Percentiles rank a stretch among this genome's conserved stretches.
Evolutionary conservation across 2,797 vertebrate genomes (phyloP).

Genomic region (Lagorchestes hirsutus): DNA sequence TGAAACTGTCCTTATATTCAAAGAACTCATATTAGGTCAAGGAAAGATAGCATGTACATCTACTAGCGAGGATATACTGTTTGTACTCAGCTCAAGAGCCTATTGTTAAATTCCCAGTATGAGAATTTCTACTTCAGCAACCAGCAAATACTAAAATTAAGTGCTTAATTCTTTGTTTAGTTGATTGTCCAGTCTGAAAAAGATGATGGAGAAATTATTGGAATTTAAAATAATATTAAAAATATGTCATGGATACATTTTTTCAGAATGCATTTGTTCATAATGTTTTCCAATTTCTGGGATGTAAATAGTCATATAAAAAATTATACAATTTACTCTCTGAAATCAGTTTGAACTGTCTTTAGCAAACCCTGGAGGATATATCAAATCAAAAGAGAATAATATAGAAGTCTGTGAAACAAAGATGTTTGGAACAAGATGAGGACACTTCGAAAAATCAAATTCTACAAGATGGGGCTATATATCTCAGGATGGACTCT

Average conservation of each 20-base stretch:
- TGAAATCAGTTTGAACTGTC: neutral
- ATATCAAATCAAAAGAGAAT: neutral
- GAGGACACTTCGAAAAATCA: neutral
- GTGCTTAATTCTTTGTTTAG: neutral
- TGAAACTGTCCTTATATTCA: neutral
- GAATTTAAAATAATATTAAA: neutral
- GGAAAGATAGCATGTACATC: neutral
- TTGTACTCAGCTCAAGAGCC: neutral
- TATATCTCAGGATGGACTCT: neutral
- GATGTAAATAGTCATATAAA: neutral
- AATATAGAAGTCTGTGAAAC: neutral
- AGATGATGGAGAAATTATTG: neutral
- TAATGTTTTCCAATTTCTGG: neutral
- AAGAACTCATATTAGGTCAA: neutral
- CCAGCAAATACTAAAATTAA: neutral
- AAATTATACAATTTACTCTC: neutral
- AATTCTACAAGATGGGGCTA: neutral
- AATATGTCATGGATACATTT: neutral
- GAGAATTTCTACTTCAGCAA: neutral
- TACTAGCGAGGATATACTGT: neutral
- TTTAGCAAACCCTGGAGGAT: neutral
- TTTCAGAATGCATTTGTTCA: neutral
- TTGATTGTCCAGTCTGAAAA: neutral
- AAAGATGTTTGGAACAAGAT: neutral
- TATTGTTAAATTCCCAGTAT: neutral